phyloP scores from a whole-genome alignment of 2,113 vertebrate genomes.

The Triplophysa dalaica region DNA sequence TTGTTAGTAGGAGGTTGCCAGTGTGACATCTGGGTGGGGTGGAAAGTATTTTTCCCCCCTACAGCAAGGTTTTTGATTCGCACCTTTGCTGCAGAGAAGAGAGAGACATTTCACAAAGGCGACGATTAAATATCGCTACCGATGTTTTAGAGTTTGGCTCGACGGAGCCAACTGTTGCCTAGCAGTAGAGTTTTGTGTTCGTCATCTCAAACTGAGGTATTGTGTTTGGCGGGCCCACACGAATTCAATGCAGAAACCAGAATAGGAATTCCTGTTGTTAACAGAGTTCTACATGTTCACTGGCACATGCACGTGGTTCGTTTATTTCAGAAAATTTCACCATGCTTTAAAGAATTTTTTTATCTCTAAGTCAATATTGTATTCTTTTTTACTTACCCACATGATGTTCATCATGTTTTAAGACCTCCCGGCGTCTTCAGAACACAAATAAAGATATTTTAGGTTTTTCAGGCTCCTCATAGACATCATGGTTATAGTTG shows the following conservation, averaged over 20 bases:
- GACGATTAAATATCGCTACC: conserved; percentile 32
- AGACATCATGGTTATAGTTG: too few relatives aligned
- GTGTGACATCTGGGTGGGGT: conserved; percentile 50
- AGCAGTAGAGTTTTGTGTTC: conserved; percentile 36
- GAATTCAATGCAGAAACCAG: neutral
- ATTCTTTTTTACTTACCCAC: too few relatives aligned
- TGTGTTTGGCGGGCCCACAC: neutral
- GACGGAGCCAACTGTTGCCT: conserved; percentile 46
- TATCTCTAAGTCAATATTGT: too few relatives aligned
- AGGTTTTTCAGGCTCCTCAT: too few relatives aligned
- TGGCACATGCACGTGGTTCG: neutral
- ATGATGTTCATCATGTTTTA: too few relatives aligned
- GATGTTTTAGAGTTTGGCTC: conserved; percentile 14
- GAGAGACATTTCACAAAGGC: conserved; percentile 33
- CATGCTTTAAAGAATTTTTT: too few relatives aligned
- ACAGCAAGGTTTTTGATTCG: conserved; percentile 51
- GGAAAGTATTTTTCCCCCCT: conserved; percentile 24
- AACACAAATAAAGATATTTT: too few relatives aligned
- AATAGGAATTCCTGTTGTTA: neutral
- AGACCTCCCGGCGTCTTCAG: too few relatives aligned
- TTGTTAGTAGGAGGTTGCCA: conserved; percentile 45
- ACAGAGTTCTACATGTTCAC: neutral
- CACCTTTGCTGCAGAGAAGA: conserved; percentile 42
- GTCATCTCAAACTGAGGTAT: conserved; percentile 24
- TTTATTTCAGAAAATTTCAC: neutral